Percentiles rank a stretch among this genome's conserved stretches.
phyloP scores from a whole-genome alignment of 2,113 vertebrate species.

The Ammodytes marinus region DNA sequence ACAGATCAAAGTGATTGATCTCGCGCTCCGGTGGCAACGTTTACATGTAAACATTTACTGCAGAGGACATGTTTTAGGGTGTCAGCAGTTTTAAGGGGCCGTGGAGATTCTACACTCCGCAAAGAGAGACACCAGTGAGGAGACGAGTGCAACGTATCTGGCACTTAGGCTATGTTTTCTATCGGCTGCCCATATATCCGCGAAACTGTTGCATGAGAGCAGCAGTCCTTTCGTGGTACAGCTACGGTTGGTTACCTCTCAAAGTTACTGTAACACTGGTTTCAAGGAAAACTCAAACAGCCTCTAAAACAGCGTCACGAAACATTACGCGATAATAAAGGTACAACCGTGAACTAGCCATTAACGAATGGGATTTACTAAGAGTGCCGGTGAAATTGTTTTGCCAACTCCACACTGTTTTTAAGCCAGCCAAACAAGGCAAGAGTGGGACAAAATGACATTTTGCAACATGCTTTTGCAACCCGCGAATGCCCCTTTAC shows the following conservation, averaged over 20 bases:
- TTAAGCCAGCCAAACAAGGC: background rate
- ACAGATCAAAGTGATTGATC: constrained; percentile 61
- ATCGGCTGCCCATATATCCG: background rate
- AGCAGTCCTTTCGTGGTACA: background rate
- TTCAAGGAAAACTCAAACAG: constrained; percentile 11
- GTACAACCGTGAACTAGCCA: background rate
- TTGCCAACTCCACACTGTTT: constrained; percentile 10
- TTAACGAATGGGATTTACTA: background rate
- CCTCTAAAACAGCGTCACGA: background rate
- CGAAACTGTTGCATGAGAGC: constrained; percentile 63
- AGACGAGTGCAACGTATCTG: background rate
- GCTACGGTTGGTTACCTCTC: background rate
- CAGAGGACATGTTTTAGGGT: constrained; percentile 42
- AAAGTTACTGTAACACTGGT: constrained; percentile 36
- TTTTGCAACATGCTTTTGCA: background rate
- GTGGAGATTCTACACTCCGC: background rate
- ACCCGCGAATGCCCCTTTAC: constrained; percentile 13
- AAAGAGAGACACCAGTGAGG: background rate
- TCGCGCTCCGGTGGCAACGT: constrained; percentile 39
- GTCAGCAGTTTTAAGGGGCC: constrained; percentile 59
- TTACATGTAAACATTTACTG: constrained; percentile 66
- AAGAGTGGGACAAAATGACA: constrained; percentile 10
- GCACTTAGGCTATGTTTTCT: background rate
- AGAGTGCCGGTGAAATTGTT: constrained; percentile 5
- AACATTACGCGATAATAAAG: background rate